Base-by-base conservation (phyloP, 2,113 vertebrate genomes). In the Leuciscus idus region DNA sequence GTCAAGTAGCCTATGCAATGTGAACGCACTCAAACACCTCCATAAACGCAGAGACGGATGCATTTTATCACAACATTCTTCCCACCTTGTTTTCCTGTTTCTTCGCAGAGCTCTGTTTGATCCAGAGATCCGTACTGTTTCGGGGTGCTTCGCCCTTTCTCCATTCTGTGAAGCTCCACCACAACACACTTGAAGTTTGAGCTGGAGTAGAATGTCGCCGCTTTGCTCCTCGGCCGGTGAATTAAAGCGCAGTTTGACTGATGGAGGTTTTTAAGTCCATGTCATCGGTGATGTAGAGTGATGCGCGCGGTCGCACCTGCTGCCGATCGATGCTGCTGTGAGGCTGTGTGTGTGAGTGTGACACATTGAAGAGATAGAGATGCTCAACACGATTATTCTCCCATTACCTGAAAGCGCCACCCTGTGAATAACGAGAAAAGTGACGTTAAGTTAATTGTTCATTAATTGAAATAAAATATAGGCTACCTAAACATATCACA, bases 51-150 rank as follows among this genome's bases (percentile, higher is more conserved):
- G 7, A 39, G 12, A 30, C 23, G 26, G 11, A 72, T 30, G 12
- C 5, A 17, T 55, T 64, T n/a, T 19, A 19, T 21, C n/a, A 52
- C 1, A 19, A 13, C 0, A 36, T 59, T 74, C 93, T 64, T 74
- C 93, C 95, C 92, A 96, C 96, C 92, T 84, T 90, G 17, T 92
- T 91, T 92, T 61, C 73, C 89, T 33, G 64, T 43, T 0, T 89
- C 88, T 78, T 50, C 89, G 12, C 90, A 90, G 93, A 94, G 92
- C 28, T 86, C 91, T 19, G 91, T 94, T 82, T 89, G 74, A 28
- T 95, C 95, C 90, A 96, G 39, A 26, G 96, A 92, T 30, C 94
- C 93, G 74, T 94, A 95, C 36, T 93, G 92, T 68, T 92, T 89
- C 2, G 92, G 85, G 6, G 86, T 74, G 87, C 90, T 90, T 66